phyloP scores from a whole-genome alignment of 2,113 vertebrate genomes.

The Cinclus mexicanus region DNA sequence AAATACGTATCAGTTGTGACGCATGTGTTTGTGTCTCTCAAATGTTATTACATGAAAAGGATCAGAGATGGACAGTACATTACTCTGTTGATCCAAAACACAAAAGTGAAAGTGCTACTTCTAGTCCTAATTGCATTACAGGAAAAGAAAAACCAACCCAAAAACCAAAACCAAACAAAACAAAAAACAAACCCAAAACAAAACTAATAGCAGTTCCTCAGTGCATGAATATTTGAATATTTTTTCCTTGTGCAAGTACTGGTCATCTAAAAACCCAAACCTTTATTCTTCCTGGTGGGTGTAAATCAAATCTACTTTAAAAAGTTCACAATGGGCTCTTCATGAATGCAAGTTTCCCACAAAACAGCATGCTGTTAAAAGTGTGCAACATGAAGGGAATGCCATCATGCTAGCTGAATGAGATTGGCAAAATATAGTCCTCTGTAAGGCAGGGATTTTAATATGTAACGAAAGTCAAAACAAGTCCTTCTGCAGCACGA shows the following conservation, averaged over 20 bases:
- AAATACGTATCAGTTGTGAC: constrained; percentile 49
- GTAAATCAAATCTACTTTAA: constrained; percentile 70
- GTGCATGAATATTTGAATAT: constrained; percentile 76
- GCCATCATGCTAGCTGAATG: constrained; percentile 86
- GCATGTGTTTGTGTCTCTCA: constrained; percentile 50
- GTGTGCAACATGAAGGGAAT: constrained; percentile 85
- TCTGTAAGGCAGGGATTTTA: constrained; percentile 84
- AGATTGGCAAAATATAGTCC: constrained; percentile 87
- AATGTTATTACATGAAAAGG: constrained; percentile 59
- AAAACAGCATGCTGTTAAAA: constrained; percentile 95
- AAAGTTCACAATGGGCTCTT: constrained; percentile 84
- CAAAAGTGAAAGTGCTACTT: constrained; percentile 81
- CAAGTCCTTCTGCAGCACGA: constrained; percentile 73
- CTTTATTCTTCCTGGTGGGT: constrained; percentile 68
- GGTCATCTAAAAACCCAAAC: constrained; percentile 73
- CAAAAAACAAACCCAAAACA: constrained; percentile 50
- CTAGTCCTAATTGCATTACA: constrained; percentile 72
- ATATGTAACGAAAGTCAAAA: constrained; percentile 79
- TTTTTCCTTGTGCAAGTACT: constrained; percentile 78
- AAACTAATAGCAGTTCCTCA: constrained; percentile 77
- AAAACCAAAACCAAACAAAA: constrained; percentile 9
- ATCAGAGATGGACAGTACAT: constrained; percentile 61
- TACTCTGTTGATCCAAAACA: constrained; percentile 72
- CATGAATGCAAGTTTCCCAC: constrained; percentile 83
- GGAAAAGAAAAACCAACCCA: not conserved